Conservation (phyloP, 2,888 invertebrate species). For the Caenorhabditis sinica region DNA sequence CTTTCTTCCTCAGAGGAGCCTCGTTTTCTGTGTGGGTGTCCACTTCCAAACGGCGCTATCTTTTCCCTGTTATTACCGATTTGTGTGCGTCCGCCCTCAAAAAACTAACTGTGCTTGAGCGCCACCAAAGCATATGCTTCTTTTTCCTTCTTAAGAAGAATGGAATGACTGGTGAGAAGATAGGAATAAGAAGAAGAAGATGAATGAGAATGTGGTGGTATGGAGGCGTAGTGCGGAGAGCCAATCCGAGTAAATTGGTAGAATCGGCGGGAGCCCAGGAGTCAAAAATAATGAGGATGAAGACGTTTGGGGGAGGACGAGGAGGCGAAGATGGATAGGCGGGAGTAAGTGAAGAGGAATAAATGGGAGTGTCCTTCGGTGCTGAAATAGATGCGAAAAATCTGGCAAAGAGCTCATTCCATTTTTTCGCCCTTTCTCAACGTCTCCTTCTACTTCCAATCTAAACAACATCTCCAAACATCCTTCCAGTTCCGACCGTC, state of each 20-base stretch:
- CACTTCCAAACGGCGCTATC: slow-evolving; percentile 30
- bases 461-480: background rate
- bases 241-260: slow-evolving; percentile 58
- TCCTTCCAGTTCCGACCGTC: background rate
- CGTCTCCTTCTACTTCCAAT: slow-evolving; percentile 12
- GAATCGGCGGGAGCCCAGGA: slow-evolving; percentile 41
- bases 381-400: slow-evolving; percentile 42
- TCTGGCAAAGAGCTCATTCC: slow-evolving; percentile 44
- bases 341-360: background rate
- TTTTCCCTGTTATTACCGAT: slow-evolving; percentile 39
- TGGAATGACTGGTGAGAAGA: slow-evolving; percentile 11
- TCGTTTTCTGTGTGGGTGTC: slow-evolving; percentile 31
- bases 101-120: slow-evolving; percentile 1
- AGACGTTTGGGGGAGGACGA: slow-evolving; percentile 42
- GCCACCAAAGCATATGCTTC: slow-evolving; percentile 24
- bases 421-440: slow-evolving; percentile 11
- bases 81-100: background rate
- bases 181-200: slow-evolving; percentile 35
- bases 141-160: slow-evolving; percentile 12
- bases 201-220: slow-evolving; percentile 39
- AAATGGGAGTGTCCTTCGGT: slow-evolving; percentile 12
- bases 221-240: slow-evolving; percentile 30
- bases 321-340: slow-evolving; percentile 40
- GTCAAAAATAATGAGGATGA: slow-evolving; percentile 51
- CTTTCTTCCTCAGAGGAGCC: background rate